Conservation (phyloP, 2,888 invertebrate genomes). For the Pegoplata infirma region DNA sequence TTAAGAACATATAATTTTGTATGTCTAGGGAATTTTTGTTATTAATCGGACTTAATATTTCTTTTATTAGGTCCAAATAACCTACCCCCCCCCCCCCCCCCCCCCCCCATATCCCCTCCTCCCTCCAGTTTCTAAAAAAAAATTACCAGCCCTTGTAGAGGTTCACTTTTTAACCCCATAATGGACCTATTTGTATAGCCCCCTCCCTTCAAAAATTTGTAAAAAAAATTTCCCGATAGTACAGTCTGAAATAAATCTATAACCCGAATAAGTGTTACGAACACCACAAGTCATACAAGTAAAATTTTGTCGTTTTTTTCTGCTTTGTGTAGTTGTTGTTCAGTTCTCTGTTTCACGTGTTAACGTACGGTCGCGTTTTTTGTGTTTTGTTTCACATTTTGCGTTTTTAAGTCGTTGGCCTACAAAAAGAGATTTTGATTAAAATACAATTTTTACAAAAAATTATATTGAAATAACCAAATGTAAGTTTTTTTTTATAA, state of each 20-base stretch:
- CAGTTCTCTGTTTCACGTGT: slow-evolving; percentile 69
- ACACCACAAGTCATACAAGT: slow-evolving; percentile 53
- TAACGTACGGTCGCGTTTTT: slow-evolving; percentile 65
- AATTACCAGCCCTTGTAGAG: no score
- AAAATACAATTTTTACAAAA: slow-evolving; percentile 10
- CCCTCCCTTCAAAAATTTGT: not conserved
- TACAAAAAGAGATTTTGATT: slow-evolving; percentile 19
- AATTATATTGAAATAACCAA: slow-evolving; percentile 11
- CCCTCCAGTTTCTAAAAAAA: no score
- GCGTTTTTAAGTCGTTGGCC: slow-evolving; percentile 32
- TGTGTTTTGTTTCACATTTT: slow-evolving; percentile 38
- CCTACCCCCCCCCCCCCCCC: no score
- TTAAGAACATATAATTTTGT: not conserved
- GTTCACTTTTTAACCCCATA: no score
- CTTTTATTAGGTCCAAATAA: not conserved
- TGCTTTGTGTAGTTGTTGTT: slow-evolving; percentile 63
- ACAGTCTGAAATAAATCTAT: slow-evolving; percentile 59
- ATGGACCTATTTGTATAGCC: slow-evolving; percentile 9
- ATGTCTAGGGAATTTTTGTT: not conserved
- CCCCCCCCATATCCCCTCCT: no score
- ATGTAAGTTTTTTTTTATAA: slow-evolving; percentile 46
- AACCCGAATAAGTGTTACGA: slow-evolving; percentile 58
- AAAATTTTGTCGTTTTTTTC: slow-evolving; percentile 57
- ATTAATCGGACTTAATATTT: not conserved
- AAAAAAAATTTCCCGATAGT: slow-evolving; percentile 29